A percentile compares a stretch with the other conserved stretches of the same genome.
phyloP scores from a whole-genome alignment of 2,888 invertebrate species.

The Pemphredon lugubris region DNA sequence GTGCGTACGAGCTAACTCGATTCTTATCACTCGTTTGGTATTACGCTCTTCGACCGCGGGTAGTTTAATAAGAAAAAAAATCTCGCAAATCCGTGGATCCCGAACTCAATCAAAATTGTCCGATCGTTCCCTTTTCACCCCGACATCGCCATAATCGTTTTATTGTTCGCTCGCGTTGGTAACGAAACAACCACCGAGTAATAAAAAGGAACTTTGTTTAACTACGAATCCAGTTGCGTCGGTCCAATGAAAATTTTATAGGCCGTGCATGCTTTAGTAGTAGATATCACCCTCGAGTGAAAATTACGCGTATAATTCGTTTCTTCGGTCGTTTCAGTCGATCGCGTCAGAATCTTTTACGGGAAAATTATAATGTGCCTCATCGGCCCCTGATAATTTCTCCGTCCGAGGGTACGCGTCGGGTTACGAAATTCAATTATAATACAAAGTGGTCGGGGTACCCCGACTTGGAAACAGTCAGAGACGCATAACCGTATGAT shows the following conservation, averaged over 20 bases:
- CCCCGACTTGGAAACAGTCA: conserved; percentile 49
- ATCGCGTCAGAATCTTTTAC: conserved; percentile 14
- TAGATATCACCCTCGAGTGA: too few species aligned
- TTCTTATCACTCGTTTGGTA: conserved; percentile 26
- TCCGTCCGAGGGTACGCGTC: conserved; percentile 58
- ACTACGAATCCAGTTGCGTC: too few species aligned
- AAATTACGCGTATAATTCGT: too few species aligned
- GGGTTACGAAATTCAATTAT: conserved; percentile 76
- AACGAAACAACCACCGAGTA: too few species aligned
- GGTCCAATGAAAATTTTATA: too few species aligned
- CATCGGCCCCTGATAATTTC: conserved; percentile 50
- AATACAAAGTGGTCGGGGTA: conserved; percentile 60
- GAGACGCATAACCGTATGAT: conserved; percentile 36
- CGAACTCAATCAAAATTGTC: neutral
- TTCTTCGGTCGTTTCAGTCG: neutral
- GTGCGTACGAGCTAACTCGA: conserved; percentile 42
- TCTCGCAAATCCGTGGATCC: neutral
- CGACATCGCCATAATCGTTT: too few species aligned
- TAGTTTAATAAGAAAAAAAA: neutral
- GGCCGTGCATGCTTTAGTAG: too few species aligned
- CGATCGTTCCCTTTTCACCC: too few species aligned
- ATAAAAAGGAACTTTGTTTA: too few species aligned
- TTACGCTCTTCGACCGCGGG: conserved; percentile 5
- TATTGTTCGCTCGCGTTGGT: too few species aligned
- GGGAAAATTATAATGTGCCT: conserved; percentile 56